Percentiles rank a stretch among this genome's conserved stretches.
phyloP scores from a whole-genome alignment of 2,113 vertebrate genomes.

The Heteronetta atricapilla region DNA sequence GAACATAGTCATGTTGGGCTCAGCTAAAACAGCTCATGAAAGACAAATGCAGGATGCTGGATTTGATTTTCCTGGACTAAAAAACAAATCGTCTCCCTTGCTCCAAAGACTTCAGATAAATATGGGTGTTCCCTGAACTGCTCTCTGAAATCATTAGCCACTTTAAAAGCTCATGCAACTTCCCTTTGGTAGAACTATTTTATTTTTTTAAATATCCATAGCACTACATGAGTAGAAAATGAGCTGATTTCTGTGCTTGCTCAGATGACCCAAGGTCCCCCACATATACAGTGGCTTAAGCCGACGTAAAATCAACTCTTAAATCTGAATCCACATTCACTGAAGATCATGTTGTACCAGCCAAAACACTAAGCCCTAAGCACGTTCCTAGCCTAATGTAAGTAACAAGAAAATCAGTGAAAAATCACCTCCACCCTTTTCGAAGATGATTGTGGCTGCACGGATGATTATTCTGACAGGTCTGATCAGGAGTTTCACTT shows the following conservation, averaged over 20 bases:
- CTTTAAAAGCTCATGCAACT: background rate
- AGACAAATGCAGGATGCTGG: background rate
- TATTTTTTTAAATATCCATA: background rate
- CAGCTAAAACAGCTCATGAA: background rate
- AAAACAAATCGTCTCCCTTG: background rate
- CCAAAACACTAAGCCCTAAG: background rate
- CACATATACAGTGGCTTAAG: background rate
- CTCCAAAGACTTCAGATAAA: background rate
- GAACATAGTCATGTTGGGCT: background rate
- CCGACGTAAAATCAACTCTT: background rate
- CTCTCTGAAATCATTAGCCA: background rate
- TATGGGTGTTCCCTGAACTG: background rate
- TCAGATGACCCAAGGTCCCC: background rate
- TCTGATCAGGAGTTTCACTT: background rate
- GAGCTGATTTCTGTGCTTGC: background rate
- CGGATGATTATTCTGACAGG: background rate
- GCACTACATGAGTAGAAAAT: background rate
- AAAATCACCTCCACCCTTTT: background rate
- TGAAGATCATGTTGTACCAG: background rate
- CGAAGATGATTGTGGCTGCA: background rate
- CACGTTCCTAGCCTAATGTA: background rate
- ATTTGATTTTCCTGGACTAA: background rate
- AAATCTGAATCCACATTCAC: background rate
- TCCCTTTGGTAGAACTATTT: background rate
- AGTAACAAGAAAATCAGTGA: background rate